phyloP scores from a whole-genome alignment of 2,888 invertebrate genomes.

The Melanostoma scalare region DNA sequence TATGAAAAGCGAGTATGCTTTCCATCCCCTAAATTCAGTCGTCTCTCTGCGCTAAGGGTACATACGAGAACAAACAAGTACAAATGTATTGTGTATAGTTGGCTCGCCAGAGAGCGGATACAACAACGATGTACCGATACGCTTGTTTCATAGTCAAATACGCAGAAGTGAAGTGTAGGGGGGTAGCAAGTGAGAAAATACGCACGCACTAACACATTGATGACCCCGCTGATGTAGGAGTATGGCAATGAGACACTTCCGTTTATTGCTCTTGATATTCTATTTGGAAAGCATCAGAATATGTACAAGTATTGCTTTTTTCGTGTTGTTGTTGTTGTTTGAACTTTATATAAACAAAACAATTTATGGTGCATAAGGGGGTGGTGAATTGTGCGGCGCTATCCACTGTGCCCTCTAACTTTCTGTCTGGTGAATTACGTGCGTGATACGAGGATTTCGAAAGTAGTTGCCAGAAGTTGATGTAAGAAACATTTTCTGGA shows the following conservation, averaged over 20 bases:
- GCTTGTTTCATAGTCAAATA: constrained; percentile 23
- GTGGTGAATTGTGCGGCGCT: constrained; percentile 17
- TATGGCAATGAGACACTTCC: constrained; percentile 65
- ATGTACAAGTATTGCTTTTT: constrained; percentile 13
- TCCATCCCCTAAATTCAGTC: constrained; percentile 59
- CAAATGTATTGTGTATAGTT: constrained; percentile 6
- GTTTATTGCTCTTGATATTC: constrained; percentile 59
- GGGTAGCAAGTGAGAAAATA: neutral
- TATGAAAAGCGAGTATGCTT: constrained; percentile 37
- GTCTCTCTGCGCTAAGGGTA: constrained; percentile 41
- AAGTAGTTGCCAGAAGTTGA: constrained; percentile 31
- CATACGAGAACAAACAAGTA: neutral
- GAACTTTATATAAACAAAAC: constrained; percentile 7
- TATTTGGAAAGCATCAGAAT: constrained; percentile 39
- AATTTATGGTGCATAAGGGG: neutral
- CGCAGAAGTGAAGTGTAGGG: constrained; percentile 51
- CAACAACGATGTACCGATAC: constrained; percentile 28
- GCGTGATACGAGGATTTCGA: constrained; percentile 12
- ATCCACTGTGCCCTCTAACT: constrained; percentile 31
- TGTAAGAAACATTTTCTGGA: neutral
- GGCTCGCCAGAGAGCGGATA: constrained; percentile 11
- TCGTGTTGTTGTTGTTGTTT: neutral
- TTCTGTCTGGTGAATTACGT: constrained; percentile 54
- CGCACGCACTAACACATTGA: constrained; percentile 32
- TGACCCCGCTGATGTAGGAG: constrained; percentile 22